Evolutionary conservation across 2,888 invertebrate genomes (phyloP).

Genomic region (Drosophila neonasuta): DNA sequence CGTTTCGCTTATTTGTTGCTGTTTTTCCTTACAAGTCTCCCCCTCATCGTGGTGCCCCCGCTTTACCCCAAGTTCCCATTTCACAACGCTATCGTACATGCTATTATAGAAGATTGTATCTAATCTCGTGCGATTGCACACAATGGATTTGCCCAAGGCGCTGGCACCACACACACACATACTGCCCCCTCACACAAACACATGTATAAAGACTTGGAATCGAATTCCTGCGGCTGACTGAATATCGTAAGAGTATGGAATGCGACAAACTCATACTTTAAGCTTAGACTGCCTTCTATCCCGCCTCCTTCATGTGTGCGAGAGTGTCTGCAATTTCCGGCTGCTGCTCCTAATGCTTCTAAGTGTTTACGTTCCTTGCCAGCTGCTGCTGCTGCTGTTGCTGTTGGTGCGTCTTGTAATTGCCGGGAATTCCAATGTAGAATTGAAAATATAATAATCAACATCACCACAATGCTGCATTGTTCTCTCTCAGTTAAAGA

Average conservation of each 20-base stretch:
- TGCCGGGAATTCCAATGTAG: slow-evolving; percentile 61
- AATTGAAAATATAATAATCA: slow-evolving; percentile 65
- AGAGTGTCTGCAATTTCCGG: slow-evolving; percentile 71
- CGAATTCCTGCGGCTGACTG: slow-evolving; percentile 47
- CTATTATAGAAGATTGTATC: slow-evolving; percentile 76
- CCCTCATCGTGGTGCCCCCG: neutral
- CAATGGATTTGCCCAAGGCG: slow-evolving; percentile 74
- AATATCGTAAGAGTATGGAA: slow-evolving; percentile 17
- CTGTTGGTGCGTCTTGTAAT: slow-evolving; percentile 34
- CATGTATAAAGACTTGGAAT: slow-evolving; percentile 14
- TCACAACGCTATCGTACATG: slow-evolving; percentile 37
- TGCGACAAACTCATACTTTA: slow-evolving; percentile 9
- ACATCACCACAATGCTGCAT: slow-evolving; percentile 37
- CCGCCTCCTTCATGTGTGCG: slow-evolving; percentile 14
- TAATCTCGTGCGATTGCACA: slow-evolving; percentile 75
- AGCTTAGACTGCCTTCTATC: slow-evolving; percentile 2
- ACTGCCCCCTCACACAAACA: neutral
- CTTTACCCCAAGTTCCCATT: slow-evolving; percentile 1
- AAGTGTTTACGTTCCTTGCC: slow-evolving; percentile 58
- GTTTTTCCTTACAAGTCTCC: slow-evolving; percentile 17
- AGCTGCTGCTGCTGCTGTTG: neutral
- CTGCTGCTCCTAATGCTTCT: slow-evolving; percentile 63
- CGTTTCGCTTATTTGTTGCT: slow-evolving; percentile 50
- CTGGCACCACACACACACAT: slow-evolving; percentile 24
- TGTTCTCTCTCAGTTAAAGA: slow-evolving; percentile 29